Evolutionary conservation across 2,888 invertebrate species (phyloP).

Genomic region (Macrosoma leucophasiata): DNA sequence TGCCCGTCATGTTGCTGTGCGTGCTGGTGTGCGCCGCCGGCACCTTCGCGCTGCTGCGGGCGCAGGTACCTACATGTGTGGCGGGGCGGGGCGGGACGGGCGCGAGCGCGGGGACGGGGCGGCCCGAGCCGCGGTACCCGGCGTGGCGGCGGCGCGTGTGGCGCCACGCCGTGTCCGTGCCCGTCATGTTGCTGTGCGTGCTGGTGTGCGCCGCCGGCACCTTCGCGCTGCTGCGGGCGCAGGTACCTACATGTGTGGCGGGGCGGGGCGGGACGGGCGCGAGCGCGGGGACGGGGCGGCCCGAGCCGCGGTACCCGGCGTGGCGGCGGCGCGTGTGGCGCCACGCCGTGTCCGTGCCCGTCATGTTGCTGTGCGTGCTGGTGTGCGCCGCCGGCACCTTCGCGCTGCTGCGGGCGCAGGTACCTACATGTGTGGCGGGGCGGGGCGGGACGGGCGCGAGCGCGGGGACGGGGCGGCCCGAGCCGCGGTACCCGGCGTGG

Average conservation of each 20-base stretch:
- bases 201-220: constrained; percentile 88
- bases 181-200: constrained; percentile 88
- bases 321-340: constrained; percentile 92
- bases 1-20: constrained; percentile 90
- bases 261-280: constrained; percentile 83
- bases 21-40: constrained; percentile 87
- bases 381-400: constrained; percentile 90
- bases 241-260: constrained; percentile 81
- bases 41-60: constrained; percentile 87
- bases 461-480: constrained; percentile 91
- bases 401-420: constrained; percentile 89
- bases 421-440: too few species aligned
- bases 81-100: constrained; percentile 89
- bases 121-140: constrained; percentile 90
- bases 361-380: constrained; percentile 86
- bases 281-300: constrained; percentile 91
- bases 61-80: constrained; percentile 85
- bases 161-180: constrained; percentile 91
- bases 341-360: constrained; percentile 90
- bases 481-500: constrained; percentile 92
- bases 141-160: constrained; percentile 91
- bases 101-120: constrained; percentile 91
- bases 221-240: constrained; percentile 87
- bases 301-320: constrained; percentile 89
- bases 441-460: constrained; percentile 89